phyloP scores from a whole-genome alignment of 2,113 vertebrate genomes.

The Proteles cristata region DNA sequence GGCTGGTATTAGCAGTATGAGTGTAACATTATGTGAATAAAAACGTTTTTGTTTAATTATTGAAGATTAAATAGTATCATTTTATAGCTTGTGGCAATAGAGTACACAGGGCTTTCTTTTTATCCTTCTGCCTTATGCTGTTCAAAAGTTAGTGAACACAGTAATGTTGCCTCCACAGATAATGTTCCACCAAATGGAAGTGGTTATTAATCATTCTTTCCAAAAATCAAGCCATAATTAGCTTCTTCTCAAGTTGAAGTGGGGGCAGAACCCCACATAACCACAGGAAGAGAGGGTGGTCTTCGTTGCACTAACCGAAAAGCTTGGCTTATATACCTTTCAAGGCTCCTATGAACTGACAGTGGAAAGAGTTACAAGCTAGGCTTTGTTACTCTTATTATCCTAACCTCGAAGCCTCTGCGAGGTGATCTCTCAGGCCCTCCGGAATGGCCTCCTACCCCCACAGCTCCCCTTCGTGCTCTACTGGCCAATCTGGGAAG shows the following conservation, averaged over 20 bases:
- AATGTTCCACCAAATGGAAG: constrained; percentile 20
- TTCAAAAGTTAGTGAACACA: constrained; percentile 46
- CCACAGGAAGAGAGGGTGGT: neutral
- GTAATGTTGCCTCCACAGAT: constrained; percentile 3
- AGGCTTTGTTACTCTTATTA: neutral
- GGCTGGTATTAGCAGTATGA: constrained; percentile 66
- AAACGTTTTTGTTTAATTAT: constrained; percentile 68
- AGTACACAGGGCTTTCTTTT: neutral
- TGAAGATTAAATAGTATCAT: constrained; percentile 61
- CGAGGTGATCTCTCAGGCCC: neutral
- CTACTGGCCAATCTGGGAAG: neutral
- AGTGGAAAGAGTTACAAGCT: neutral
- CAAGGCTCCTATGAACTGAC: neutral
- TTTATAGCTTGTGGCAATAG: constrained; percentile 65
- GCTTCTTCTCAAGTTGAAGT: constrained; percentile 34
- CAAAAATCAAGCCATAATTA: constrained; percentile 42
- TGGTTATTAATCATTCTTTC: constrained; percentile 49
- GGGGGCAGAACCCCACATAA: neutral
- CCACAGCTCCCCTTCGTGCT: too few species aligned
- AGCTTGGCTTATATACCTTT: neutral
- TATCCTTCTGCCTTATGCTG: neutral
- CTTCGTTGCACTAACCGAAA: neutral
- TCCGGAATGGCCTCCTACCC: neutral
- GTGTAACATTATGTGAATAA: constrained; percentile 75
- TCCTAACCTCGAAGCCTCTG: neutral